A percentile compares a stretch with the other conserved stretches of the same genome.
These are phyloP conservation scores for Dysmachus trigonus DNA, from an alignment of 2,888 invertebrate species.

Conservation along the genomic window DNA sequence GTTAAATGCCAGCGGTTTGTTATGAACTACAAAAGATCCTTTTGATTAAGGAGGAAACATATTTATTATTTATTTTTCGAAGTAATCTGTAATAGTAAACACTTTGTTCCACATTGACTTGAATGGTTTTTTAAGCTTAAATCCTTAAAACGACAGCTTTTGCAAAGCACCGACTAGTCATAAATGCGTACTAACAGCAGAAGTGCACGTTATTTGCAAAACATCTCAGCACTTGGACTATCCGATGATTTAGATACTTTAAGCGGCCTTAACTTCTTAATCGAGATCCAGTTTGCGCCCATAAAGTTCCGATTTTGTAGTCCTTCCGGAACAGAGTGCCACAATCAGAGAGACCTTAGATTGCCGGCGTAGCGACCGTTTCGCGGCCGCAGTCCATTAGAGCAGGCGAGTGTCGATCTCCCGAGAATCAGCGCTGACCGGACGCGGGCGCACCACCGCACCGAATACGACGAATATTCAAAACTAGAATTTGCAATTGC, in stretches of 20 bases:
- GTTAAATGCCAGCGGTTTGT: too few relatives aligned
- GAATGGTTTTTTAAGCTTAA: neutral
- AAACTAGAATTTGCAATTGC: conserved; percentile 19
- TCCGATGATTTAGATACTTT: neutral
- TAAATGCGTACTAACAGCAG: neutral
- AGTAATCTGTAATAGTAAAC: too few relatives aligned
- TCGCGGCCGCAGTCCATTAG: neutral
- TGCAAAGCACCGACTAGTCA: neutral
- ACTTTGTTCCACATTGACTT: neutral
- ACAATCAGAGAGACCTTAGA: neutral
- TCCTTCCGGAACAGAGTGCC: neutral
- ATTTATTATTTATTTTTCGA: too few relatives aligned
- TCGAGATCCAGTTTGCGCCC: neutral
- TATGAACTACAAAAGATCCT: too few relatives aligned
- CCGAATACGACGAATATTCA: conserved; percentile 2
- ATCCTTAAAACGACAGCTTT: neutral
- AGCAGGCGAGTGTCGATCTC: neutral
- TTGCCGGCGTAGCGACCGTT: neutral
- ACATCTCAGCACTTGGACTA: neutral
- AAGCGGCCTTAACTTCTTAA: conserved; percentile 7
- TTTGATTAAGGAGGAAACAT: too few relatives aligned
- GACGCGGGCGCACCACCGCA: neutral
- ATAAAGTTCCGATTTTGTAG: neutral
- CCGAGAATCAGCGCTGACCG: neutral
- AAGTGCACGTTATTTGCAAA: neutral